phyloP scores from a whole-genome alignment of 1,140 invertebrate genomes.

The Euura saliciscinereae region DNA sequence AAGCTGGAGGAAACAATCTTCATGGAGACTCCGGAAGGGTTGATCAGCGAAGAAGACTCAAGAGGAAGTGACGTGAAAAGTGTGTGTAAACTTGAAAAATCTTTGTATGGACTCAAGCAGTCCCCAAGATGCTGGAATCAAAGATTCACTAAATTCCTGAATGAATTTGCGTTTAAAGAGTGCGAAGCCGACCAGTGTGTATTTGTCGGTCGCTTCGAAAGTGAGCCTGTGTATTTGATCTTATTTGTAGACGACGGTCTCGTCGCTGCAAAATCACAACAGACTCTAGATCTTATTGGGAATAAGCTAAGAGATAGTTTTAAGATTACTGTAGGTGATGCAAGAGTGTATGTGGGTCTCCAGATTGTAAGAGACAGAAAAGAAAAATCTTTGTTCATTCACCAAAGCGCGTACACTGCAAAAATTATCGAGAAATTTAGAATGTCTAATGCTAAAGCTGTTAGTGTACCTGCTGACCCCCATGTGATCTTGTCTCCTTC shows the following conservation, averaged over 20 bases:
- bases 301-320: background rate
- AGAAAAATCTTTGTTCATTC: constrained; percentile 10
- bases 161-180: constrained; percentile 30
- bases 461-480: constrained; percentile 14
- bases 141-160: constrained; percentile 35
- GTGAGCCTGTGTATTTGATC: constrained; percentile 29
- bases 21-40: constrained; percentile 41
- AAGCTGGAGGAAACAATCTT: constrained; percentile 30
- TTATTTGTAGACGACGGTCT: constrained; percentile 39
- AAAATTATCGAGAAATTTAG: constrained; percentile 8
- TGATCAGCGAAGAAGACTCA: constrained; percentile 10
- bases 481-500: background rate
- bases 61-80: background rate
- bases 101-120: background rate
- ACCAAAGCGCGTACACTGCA: constrained; percentile 12
- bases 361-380: background rate
- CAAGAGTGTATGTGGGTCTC: background rate
- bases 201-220: constrained; percentile 27
- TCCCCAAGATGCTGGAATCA: constrained; percentile 31
- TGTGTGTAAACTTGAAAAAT: background rate
- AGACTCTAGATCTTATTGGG: background rate
- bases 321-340: background rate
- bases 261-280: constrained; percentile 19
- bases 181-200: constrained; percentile 37
- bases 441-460: constrained; percentile 11